Evolutionary conservation across 2,113 vertebrate genomes (phyloP).

Genomic region (Elgaria multicarinata): DNA sequence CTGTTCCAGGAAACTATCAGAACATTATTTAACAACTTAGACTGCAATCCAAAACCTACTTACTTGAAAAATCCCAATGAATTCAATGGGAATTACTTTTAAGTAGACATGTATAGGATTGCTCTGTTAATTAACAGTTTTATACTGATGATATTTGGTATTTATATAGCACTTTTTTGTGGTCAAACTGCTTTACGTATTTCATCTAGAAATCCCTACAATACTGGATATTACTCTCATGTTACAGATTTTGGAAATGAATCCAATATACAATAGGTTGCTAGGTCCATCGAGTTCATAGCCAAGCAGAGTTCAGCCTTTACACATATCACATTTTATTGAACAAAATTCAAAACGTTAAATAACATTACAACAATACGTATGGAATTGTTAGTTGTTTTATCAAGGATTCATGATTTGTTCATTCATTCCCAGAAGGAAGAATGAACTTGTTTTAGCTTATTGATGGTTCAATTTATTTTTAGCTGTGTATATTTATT

Average conservation of each 20-base stretch:
- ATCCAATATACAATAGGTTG: background rate
- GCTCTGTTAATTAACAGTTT: background rate
- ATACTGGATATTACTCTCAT: background rate
- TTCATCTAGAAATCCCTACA: background rate
- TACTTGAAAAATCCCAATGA: background rate
- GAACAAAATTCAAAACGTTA: no score
- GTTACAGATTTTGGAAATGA: background rate
- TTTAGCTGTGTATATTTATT: no score
- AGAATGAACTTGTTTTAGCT: no score
- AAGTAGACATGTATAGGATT: background rate
- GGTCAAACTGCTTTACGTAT: background rate
- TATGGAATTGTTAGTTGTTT: no score
- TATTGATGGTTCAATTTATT: no score
- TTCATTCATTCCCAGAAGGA: no score
- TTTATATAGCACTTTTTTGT: background rate
- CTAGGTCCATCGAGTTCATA: background rate
- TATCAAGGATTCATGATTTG: no score
- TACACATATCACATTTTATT: no score
- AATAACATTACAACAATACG: no score
- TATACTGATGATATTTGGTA: background rate
- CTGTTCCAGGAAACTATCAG: background rate
- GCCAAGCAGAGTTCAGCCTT: no score
- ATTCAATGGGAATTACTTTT: background rate
- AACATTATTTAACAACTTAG: background rate
- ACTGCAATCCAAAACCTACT: background rate